phyloP scores from a whole-genome alignment of 2,888 invertebrate species.

The Drosophila melanosoma region DNA sequence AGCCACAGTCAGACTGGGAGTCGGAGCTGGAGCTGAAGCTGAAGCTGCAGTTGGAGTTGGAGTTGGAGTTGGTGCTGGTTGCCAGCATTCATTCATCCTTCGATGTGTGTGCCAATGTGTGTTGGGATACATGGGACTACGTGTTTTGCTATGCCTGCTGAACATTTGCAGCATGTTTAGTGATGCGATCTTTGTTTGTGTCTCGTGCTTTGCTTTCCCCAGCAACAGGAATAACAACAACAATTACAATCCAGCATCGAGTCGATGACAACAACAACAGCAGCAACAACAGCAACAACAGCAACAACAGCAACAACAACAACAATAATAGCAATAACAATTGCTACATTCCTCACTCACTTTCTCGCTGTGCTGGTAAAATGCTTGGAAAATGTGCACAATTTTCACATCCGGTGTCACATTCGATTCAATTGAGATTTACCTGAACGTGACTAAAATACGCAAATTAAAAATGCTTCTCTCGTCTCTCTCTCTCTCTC shows the following conservation, averaged over 20 bases:
- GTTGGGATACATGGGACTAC: conserved; percentile 68
- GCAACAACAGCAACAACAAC: conserved; percentile 31
- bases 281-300: conserved; percentile 41
- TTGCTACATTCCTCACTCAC: conserved; percentile 30
- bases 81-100: conserved; percentile 44
- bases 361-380: conserved; percentile 57
- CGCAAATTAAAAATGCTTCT: conserved; percentile 77
- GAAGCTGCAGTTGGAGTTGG: conserved; percentile 1
- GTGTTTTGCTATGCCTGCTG: conserved; percentile 68
- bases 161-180: conserved; percentile 76
- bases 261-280: conserved; percentile 39
- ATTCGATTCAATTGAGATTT: conserved; percentile 83
- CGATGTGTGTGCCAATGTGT: conserved; percentile 31
- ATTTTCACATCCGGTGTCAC: conserved; percentile 83
- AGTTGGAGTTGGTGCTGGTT: not conserved
- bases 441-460: conserved; percentile 82
- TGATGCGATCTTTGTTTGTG: conserved; percentile 80
- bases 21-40: conserved; percentile 6
- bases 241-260: conserved; percentile 36
- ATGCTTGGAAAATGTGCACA: conserved; percentile 80
- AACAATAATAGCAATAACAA: conserved; percentile 37
- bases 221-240: conserved; percentile 48
- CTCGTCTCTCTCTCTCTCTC: conserved; percentile 23
- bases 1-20: not conserved
- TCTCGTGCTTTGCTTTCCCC: conserved; percentile 75